Base-by-base conservation (phyloP, 2,888 invertebrate species). In the Microlaimidae sp. region DNA sequence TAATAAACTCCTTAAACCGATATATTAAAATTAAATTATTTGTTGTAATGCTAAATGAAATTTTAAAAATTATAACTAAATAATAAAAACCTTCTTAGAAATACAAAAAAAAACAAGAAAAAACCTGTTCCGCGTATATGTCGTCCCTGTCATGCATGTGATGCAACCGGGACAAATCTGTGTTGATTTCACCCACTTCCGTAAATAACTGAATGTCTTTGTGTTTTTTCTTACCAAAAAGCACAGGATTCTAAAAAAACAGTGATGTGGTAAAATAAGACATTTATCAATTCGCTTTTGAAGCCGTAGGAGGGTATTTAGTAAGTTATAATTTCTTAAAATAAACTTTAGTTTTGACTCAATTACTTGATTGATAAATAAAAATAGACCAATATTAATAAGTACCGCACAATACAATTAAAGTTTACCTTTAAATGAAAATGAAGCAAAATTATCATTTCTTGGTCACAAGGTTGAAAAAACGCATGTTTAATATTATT, bases 141-240 rank as follows among this genome's bases (percentile, higher is more conserved):
- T 99, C 97, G 72, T 99, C 97, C 43, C 95, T 78, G 74, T 99
- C 97, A 71, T 97, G 95, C 93, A 97, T 95, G 73, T 97, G 93
- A 71, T 97, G 95, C 72, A 95, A 93, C 73, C 97, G 99, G 45
- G 95, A 95, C 64, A 99, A 78, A 77, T 99, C 97, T 0, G 97
- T 99, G 0, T 95, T 95, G 56, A 97, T 93, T 75, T 99, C 97
- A 65, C 97, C 97, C 52, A 97, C 97, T 75, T 97, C 97, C 1
- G 97, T 97, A 72, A 95, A 99, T 75, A 99, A 97, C 71, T 99
- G 95, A 3, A 97, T 93, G 74, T 97, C 95, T 1, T 87, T 81
- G 65, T 97, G 95, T 69, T 99, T 95, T 79, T 97, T 97, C 76
- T 92, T 92, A 63, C 95, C 95, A 77, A 95, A 97, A 86, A 97